phyloP scores from a whole-genome alignment of 2,797 vertebrate species.

The Parauchenoglanis ngamensis region DNA sequence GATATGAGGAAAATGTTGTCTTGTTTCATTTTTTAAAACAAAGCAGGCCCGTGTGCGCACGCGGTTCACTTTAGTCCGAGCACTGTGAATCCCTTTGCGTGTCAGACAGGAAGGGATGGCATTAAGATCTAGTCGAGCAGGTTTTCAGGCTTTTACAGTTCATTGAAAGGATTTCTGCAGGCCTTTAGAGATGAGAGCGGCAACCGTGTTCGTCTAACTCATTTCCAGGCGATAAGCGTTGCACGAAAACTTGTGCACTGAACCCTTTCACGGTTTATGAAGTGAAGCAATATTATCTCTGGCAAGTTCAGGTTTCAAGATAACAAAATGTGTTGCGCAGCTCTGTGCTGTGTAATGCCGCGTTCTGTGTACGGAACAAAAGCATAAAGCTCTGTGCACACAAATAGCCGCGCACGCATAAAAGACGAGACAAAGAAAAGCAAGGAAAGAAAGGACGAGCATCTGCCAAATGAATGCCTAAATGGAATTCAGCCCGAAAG shows the following conservation, averaged over 20 bases:
- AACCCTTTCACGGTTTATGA: background rate
- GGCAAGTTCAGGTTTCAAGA: background rate
- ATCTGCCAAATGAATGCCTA: conserved; percentile 2
- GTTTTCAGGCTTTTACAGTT: conserved; percentile 53
- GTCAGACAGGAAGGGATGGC: background rate
- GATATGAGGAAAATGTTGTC: background rate
- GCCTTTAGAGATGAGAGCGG: conserved; percentile 15
- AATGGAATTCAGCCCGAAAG: conserved; percentile 17
- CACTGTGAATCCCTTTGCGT: conserved; percentile 21
- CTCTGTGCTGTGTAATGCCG: background rate
- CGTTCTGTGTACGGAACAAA: background rate
- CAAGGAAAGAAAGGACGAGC: conserved; percentile 11
- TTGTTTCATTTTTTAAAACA: background rate
- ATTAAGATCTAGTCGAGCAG: conserved; percentile 63
- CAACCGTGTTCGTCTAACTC: background rate
- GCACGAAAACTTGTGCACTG: background rate
- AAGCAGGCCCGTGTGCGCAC: background rate
- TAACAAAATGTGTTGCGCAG: background rate
- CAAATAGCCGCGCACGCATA: background rate
- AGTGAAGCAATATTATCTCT: background rate
- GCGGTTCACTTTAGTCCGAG: background rate
- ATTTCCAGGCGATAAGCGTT: background rate
- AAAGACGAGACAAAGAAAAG: conserved; percentile 30
- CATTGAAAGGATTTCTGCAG: conserved; percentile 33
- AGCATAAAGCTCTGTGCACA: background rate